These are phyloP conservation scores for Eidolon dupreanum DNA, from an alignment of 2,797 vertebrate genomes.

Conservation along the genomic window DNA sequence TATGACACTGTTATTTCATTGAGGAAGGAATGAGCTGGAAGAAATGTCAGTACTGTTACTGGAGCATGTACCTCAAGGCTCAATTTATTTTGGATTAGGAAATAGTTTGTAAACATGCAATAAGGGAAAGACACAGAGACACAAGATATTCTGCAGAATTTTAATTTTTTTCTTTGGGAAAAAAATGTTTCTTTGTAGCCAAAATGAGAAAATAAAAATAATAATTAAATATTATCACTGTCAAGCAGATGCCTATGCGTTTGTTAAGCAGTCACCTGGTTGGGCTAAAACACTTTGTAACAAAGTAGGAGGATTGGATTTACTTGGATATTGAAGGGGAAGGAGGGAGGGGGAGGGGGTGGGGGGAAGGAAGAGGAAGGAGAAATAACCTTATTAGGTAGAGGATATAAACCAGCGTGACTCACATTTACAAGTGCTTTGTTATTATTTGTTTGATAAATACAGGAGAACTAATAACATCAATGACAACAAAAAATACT, in stretches of 20 bases:
- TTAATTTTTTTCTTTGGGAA: neutral
- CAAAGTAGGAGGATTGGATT: neutral
- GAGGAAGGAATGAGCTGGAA: neutral
- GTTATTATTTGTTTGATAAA: neutral
- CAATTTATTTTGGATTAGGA: neutral
- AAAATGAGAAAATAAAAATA: neutral
- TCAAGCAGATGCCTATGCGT: too few relatives aligned
- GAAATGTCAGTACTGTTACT: neutral
- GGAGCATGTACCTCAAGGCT: neutral
- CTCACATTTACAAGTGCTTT: neutral
- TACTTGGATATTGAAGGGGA: neutral
- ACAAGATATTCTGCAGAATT: neutral
- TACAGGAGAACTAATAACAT: neutral
- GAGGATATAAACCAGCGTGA: neutral
- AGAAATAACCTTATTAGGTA: neutral
- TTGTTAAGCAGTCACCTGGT: too few relatives aligned
- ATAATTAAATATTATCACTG: neutral
- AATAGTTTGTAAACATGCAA: neutral
- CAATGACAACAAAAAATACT: neutral
- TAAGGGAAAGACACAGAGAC: neutral
- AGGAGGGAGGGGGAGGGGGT: neutral
- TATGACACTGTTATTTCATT: neutral
- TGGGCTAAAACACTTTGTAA: neutral
- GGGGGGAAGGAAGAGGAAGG: neutral
- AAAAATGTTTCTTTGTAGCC: neutral